Base-by-base conservation (phyloP, 1,140 invertebrate species). In the Thaumatotibia leucotreta region DNA sequence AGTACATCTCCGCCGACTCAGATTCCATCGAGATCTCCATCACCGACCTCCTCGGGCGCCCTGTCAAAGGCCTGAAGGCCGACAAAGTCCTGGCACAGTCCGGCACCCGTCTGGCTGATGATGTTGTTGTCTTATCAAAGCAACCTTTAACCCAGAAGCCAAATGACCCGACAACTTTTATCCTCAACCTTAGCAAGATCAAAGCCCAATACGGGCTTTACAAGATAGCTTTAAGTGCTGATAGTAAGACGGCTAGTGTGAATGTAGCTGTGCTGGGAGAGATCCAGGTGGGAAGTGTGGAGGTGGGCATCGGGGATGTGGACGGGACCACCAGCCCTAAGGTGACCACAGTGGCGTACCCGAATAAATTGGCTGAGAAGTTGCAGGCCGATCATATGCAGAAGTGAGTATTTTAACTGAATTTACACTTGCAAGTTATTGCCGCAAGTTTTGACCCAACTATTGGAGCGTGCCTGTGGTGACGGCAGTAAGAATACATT, bases 271-370 rank as follows among this genome's bases (percentile, higher is more conserved):
- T 97, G 27, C 89, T 96, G 10, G 94, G 95, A 5, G 93, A 95
- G 65, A 93, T 98, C 2, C 92, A 93, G 65, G 92, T 98, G 0
- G 94, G 96, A 73, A 94, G 93, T 70, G 92, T 97, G 27, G 97
- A 98, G 83, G 93, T 99, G 69, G 97, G 97, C n/a, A 94, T 97
- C 24, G 95, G 94, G 14, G 97, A 99, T 88, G 94, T 96, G 4
- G 98, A 99, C 92, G 96, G 97, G 62, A 95, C 95, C 10, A 95
- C 96, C 17, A 94, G 95, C 68, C 93, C 96, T 1, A 96, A 96
- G 85, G 91, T 97, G 61, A 94, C 94, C 45, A 96, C 95, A 79
- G 89, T 98, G 4, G 77, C 89, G 1, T 94, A 95, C 86, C 95
- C 96, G 0, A 93, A 94, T 67, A 96, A 96, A 78, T 87, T 97